Evolutionary conservation across 2,888 invertebrate species (phyloP).

Genomic region (Lasioglossum leucozonium): DNA sequence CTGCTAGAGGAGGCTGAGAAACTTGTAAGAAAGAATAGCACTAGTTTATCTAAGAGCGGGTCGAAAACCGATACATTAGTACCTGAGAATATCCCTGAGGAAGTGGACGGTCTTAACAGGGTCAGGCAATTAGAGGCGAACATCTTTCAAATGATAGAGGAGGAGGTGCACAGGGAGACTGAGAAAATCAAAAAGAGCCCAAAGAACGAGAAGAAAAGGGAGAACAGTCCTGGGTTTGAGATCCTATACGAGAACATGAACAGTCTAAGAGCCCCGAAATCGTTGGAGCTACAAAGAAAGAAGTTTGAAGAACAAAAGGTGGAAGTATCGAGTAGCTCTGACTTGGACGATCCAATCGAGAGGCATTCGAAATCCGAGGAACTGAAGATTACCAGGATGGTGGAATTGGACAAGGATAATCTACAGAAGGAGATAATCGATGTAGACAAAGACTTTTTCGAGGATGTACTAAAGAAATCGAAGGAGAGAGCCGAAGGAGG

Average conservation of each 20-base stretch:
- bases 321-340: slow-evolving; percentile 80
- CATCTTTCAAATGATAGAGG: slow-evolving; percentile 81
- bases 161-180: slow-evolving; percentile 78
- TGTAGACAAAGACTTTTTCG: slow-evolving; percentile 82
- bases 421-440: slow-evolving; percentile 82
- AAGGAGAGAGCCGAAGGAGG: slow-evolving; percentile 78
- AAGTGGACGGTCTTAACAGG: slow-evolving; percentile 63
- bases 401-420: slow-evolving; percentile 76
- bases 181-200: slow-evolving; percentile 78
- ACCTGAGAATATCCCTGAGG: slow-evolving; percentile 71
- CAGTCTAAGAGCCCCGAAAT: slow-evolving; percentile 71
- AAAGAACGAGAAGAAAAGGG: slow-evolving; percentile 73
- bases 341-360: slow-evolving; percentile 82
- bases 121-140: slow-evolving; percentile 78
- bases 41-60: slow-evolving; percentile 76
- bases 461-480: slow-evolving; percentile 76
- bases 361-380: slow-evolving; percentile 80
- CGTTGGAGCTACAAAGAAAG: slow-evolving; percentile 77
- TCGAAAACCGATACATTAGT: slow-evolving; percentile 77
- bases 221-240: slow-evolving; percentile 73
- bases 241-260: slow-evolving; percentile 75
- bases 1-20: slow-evolving; percentile 82
- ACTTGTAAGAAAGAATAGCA: slow-evolving; percentile 79
- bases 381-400: slow-evolving; percentile 68
- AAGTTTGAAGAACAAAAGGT: slow-evolving; percentile 81